Evolutionary conservation across 2,888 invertebrate species (phyloP).

Genomic region (Silvanus unidentatus): DNA sequence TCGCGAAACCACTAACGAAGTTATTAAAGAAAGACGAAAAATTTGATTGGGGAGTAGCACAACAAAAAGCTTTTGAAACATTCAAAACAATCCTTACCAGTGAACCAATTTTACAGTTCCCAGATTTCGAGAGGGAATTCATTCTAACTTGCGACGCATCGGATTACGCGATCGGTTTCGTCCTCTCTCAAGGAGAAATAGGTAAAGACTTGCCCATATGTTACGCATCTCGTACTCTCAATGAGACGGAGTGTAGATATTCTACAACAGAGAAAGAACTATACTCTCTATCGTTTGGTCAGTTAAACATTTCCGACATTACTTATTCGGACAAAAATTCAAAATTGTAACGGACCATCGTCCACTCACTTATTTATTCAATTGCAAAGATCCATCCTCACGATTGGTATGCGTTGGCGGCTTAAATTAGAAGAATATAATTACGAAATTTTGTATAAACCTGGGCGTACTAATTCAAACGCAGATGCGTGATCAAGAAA

Average conservation of each 20-base stretch:
- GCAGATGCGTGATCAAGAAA: conserved; percentile 27
- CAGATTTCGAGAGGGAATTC: conserved; percentile 6
- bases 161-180: conserved; percentile 1
- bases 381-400: conserved; percentile 29
- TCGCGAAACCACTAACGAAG: background rate
- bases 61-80: background rate
- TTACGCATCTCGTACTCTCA: conserved; percentile 10
- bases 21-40: background rate
- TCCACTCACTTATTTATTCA: conserved; percentile 29
- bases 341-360: conserved; percentile 33
- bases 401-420: conserved; percentile 32
- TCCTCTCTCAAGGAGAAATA: conserved; percentile 3
- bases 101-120: background rate
- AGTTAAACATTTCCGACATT: conserved; percentile 25
- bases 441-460: conserved; percentile 32
- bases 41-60: background rate
- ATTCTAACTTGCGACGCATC: conserved; percentile 3
- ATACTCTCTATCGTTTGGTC: conserved; percentile 24
- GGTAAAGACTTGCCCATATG: background rate
- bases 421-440: conserved; percentile 33
- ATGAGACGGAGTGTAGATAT: conserved; percentile 30
- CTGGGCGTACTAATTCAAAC: conserved; percentile 28
- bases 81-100: conserved; percentile 2
- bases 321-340: conserved; percentile 27
- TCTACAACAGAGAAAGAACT: conserved; percentile 33